Evolutionary conservation across 2,797 vertebrate species (phyloP).

Genomic region (Menidia menidia): DNA sequence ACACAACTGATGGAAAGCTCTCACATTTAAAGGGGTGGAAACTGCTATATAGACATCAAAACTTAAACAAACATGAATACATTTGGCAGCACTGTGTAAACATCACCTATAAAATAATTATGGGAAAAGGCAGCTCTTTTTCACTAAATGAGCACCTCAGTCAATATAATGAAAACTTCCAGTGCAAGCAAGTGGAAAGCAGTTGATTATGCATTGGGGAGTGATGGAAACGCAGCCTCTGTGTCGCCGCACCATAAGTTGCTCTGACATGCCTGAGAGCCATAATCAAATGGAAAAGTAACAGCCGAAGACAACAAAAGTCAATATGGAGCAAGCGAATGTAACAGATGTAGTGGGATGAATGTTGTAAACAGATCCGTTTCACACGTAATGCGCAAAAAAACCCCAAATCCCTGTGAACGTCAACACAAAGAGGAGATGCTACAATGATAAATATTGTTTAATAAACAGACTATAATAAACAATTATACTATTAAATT

Average conservation of each 20-base stretch:
- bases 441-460: background rate
- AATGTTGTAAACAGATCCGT: background rate
- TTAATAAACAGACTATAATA: background rate
- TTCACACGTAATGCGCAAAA: background rate
- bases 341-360: constrained; percentile 11
- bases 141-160: constrained; percentile 63
- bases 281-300: constrained; percentile 50
- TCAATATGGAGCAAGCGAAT: constrained; percentile 31
- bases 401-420: background rate
- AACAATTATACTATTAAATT: background rate
- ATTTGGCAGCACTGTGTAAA: constrained; percentile 45
- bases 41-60: constrained; percentile 51
- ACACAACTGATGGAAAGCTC: constrained; percentile 12
- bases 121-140: constrained; percentile 47
- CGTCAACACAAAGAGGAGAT: background rate
- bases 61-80: constrained; percentile 32
- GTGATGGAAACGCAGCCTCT: constrained; percentile 60
- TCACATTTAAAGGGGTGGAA: constrained; percentile 26
- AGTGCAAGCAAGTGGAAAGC: constrained; percentile 52
- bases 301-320: constrained; percentile 53
- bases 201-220: constrained; percentile 64
- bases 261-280: constrained; percentile 50
- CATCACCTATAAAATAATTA: constrained; percentile 56
- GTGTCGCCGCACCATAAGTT: constrained; percentile 50
- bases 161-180: constrained; percentile 71